Percentiles rank a stretch among this genome's conserved stretches.
Conservation (phyloP, 1,140 invertebrate species). For the Panagrolaimus sp. region DNA sequence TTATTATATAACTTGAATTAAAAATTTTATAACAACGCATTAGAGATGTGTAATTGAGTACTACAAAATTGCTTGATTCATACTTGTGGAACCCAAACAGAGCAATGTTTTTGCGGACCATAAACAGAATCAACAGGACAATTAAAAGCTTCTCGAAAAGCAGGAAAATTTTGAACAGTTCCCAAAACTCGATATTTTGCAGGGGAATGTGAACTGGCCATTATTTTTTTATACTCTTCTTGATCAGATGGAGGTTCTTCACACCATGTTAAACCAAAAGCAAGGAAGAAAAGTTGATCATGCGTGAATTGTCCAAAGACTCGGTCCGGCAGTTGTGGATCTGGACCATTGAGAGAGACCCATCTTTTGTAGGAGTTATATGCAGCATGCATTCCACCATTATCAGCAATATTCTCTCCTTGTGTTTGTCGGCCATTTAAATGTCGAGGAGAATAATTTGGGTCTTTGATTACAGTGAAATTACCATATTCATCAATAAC, state of each 20-base stretch:
- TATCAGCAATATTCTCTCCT: background rate
- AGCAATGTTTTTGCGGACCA: background rate
- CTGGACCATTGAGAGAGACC: background rate
- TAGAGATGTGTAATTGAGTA: too few relatives aligned
- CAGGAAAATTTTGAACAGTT: slow-evolving; percentile 17
- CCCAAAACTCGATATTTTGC: background rate
- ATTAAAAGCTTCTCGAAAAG: slow-evolving; percentile 19
- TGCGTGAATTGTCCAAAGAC: background rate
- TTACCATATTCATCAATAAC: slow-evolving; percentile 79
- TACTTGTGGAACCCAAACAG: slow-evolving; percentile 10
- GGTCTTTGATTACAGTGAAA: slow-evolving; percentile 5
- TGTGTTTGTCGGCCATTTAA: background rate
- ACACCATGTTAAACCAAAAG: background rate
- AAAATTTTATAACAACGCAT: too few relatives aligned
- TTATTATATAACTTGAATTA: too few relatives aligned
- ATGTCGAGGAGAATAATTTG: background rate
- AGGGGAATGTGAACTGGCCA: slow-evolving; percentile 11
- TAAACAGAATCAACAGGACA: slow-evolving; percentile 13
- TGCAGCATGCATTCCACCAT: background rate
- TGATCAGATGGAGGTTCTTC: background rate
- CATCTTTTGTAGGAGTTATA: background rate
- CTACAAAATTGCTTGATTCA: too few relatives aligned
- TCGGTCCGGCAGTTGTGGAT: too few relatives aligned
- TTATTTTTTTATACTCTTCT: background rate
- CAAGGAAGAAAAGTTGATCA: slow-evolving; percentile 10